phyloP scores from a whole-genome alignment of 2,888 invertebrate genomes.

The Drosophila melanocephala region DNA sequence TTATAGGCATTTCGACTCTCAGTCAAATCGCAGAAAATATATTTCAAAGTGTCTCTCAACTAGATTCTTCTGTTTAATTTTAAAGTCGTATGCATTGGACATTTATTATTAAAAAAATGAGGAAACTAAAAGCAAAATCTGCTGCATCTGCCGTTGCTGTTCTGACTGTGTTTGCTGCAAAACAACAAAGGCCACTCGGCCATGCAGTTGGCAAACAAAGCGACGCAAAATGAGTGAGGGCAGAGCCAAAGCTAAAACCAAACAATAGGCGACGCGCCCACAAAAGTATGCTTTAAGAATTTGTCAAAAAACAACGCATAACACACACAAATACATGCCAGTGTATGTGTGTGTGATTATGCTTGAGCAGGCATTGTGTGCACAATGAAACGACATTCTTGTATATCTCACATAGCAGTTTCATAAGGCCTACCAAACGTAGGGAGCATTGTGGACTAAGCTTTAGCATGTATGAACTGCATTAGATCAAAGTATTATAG shows the following conservation, averaged over 20 bases:
- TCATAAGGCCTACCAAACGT: slow-evolving; percentile 5
- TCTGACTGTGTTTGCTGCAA: slow-evolving; percentile 24
- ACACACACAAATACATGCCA: neutral
- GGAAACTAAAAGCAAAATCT: slow-evolving; percentile 6
- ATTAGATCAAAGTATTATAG: slow-evolving; percentile 40
- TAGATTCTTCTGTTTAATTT: slow-evolving; percentile 21
- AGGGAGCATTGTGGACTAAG: slow-evolving; percentile 17
- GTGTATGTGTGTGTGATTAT: slow-evolving; percentile 23
- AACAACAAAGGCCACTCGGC: slow-evolving; percentile 66
- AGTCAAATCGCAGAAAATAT: slow-evolving; percentile 48
- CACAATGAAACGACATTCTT: slow-evolving; percentile 44
- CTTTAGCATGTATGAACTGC: slow-evolving; percentile 23
- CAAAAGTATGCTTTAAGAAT: slow-evolving; percentile 74
- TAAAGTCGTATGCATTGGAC: slow-evolving; percentile 39
- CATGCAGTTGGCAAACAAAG: slow-evolving; percentile 75
- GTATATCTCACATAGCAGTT: slow-evolving; percentile 9
- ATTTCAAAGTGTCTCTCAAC: slow-evolving; percentile 15
- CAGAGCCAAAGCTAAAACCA: slow-evolving; percentile 47
- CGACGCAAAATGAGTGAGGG: slow-evolving; percentile 29
- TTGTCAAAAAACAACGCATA: slow-evolving; percentile 32
- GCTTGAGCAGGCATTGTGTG: slow-evolving; percentile 47
- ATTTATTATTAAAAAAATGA: slow-evolving; percentile 70
- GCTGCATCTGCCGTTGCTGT: slow-evolving; percentile 21
- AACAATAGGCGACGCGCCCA: slow-evolving; percentile 63
- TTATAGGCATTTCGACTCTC: slow-evolving; percentile 55